phyloP scores from a whole-genome alignment of 1,140 invertebrate species.

The Rhagoletis zephyria region DNA sequence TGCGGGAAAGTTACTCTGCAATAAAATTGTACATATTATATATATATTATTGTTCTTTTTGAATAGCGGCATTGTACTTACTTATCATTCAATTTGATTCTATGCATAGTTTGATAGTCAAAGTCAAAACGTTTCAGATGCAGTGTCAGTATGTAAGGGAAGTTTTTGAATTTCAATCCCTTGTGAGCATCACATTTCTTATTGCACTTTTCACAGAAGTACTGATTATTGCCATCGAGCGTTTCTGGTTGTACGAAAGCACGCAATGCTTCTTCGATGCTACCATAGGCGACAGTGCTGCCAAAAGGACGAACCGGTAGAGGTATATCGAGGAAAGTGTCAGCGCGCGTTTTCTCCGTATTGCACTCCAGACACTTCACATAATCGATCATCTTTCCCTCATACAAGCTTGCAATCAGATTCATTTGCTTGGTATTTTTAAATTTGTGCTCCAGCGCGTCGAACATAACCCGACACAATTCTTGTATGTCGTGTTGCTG shows the following conservation, averaged over 20 bases:
- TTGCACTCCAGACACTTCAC: slow-evolving; percentile 92
- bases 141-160: slow-evolving; percentile 90
- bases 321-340: slow-evolving; percentile 91
- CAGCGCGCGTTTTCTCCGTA: slow-evolving; percentile 87
- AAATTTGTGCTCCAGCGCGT: slow-evolving; percentile 90
- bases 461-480: slow-evolving; percentile 92
- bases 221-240: slow-evolving; percentile 90
- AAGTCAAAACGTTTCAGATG: slow-evolving; percentile 94
- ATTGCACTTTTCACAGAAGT: slow-evolving; percentile 90
- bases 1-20: slow-evolving; percentile 88
- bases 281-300: slow-evolving; percentile 83
- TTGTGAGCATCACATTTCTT: slow-evolving; percentile 94
- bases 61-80: slow-evolving; percentile 72
- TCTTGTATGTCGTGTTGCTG: slow-evolving; percentile 96
- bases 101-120: slow-evolving; percentile 88
- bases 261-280: slow-evolving; percentile 87
- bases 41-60: neutral
- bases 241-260: slow-evolving; percentile 91
- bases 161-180: slow-evolving; percentile 89
- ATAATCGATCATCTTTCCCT: slow-evolving; percentile 92
- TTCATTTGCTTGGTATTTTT: slow-evolving; percentile 88
- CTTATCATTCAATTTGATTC: slow-evolving; percentile 94
- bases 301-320: slow-evolving; percentile 90
- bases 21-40: slow-evolving; percentile 34
- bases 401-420: slow-evolving; percentile 82